Base-by-base conservation (phyloP, 2,113 vertebrate genomes). In the Bos indicus region DNA sequence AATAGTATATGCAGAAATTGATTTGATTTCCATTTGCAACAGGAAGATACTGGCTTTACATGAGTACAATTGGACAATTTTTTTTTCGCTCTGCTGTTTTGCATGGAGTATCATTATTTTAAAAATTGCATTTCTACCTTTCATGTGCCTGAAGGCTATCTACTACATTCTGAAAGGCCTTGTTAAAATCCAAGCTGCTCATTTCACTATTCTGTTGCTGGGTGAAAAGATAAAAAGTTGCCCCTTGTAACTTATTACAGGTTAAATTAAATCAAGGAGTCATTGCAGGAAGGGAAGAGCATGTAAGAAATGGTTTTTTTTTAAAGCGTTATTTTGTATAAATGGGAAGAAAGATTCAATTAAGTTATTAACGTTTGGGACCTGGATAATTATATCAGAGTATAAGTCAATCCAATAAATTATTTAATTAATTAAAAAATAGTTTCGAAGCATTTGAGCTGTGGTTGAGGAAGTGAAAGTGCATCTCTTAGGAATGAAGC, bases 141-240 rank as follows among this genome's bases (percentile, higher is more conserved):
- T 98, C 98, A 98, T 98, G 99, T 99, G 99, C 99, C 99, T 99
- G 98, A 99, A 98, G 99, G 99, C 99, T 99, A 98, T 97, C 98
- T 98, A 99, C 98, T 95, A 98, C 98, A 98, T 98, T 98, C 98
- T 98, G 98, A 99, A 99, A 98, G 99, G 99, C 99, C 99, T 99
- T 98, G 99, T 99, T 98, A 98, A 98, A 98, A 97, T 98, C 98
- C 98, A 98, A 98, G 98, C 98, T 99, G 98, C 98, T 99, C 98
- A 98, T 99, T 98, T 99, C 95, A 97, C 93, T 95, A 15, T 98
- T 98, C 97, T 98, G 97, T 99, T 99, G 97, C 95, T 98, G 98
- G 98, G 97, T 97, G 97, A 90, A 94, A 96, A 91, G 30, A 93
- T 97, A 88, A 97, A 36, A 98, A 98, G 81, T 97, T 98, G 96